Base-by-base conservation (phyloP, 2,888 invertebrate genomes). In the Zhuqinia jingwanae region DNA sequence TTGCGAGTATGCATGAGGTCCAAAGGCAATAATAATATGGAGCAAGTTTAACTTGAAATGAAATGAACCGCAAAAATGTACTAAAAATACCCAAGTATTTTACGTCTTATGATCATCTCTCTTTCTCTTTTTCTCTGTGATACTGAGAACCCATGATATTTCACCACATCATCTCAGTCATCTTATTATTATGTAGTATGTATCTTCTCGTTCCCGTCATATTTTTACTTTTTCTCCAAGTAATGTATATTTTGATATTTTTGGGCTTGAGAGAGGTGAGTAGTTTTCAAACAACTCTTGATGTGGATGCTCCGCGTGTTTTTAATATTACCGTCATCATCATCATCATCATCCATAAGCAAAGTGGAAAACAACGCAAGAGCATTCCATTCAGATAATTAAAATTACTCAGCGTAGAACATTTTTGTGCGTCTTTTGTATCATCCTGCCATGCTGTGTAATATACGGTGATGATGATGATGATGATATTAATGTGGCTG, bases 331-430 rank as follows among this genome's bases (percentile, higher is more conserved):
- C 17, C 17, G 3, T 36, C 36, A 8, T 36, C 36, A 36, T 36
- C 8, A 8, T 36, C n/a, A n/a, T n/a, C n/a, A n/a, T n/a, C n/a
- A n/a, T 6, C 36, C 8, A 36, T 36, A 36, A 36, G 8, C 8
- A 36, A 8, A 36, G 36, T 36, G 30, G 53, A 30, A n/a, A 36
- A 36, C 36, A 36, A 27, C 6, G 36, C 20, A 30, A 56, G 25
- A 73, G 73, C 22, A 81, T 81, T 81, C 80, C 80, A 81, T 73
- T 58, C 27, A 56, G 73, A 81, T 81, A 81, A 81, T 81, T 81
- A 81, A 83, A 83, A 83, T 83, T 83, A 76, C 65, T 76, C 30
- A 17, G 20, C n/a, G 36, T 58, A 22, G n/a, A 20, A 60, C 45
- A 36, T 42, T 15, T 10, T 15, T 17, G 50, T 75, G 15, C 27